Conservation (phyloP, 1,140 invertebrate species). For the Euwallacea fornicatus region DNA sequence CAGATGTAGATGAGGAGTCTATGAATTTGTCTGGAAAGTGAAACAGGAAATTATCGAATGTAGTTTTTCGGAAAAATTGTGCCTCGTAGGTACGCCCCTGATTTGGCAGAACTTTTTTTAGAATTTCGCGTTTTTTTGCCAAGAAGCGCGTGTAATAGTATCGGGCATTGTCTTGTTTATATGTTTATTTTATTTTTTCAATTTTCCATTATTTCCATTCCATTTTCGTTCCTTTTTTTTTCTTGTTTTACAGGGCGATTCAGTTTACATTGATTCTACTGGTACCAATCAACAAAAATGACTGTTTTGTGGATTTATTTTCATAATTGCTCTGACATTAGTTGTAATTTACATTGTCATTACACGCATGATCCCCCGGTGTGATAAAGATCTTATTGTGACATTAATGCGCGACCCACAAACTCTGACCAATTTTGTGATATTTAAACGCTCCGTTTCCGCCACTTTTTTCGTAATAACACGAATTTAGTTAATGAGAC, state of each 20-base stretch:
- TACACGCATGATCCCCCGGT: slow-evolving; percentile 49
- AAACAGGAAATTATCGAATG: not conserved
- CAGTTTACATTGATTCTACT: no score
- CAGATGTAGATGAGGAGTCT: slow-evolving; percentile 58
- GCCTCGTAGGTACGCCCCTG: no score
- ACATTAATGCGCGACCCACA: slow-evolving; percentile 12
- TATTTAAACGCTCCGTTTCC: slow-evolving; percentile 22
- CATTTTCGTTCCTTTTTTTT: no score
- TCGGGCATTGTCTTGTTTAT: no score
- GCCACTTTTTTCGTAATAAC: slow-evolving; percentile 30
- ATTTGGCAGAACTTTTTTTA: not conserved
- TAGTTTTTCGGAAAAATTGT: not conserved
- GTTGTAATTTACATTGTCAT: slow-evolving; percentile 51
- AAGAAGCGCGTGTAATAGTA: no score
- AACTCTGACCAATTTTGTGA: slow-evolving; percentile 18
- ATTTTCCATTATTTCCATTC: no score
- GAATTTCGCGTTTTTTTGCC: not conserved
- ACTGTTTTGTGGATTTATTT: no score
- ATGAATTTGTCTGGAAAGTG: slow-evolving; percentile 59
- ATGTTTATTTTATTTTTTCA: no score
- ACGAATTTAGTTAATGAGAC: slow-evolving; percentile 26
- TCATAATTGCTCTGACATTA: not conserved
- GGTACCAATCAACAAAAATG: no score
- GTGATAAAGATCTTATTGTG: slow-evolving; percentile 36
- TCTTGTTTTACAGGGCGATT: no score